These are phyloP conservation scores for Cerceris rybyensis DNA, from an alignment of 2,888 invertebrate genomes.

Conservation along the genomic window DNA sequence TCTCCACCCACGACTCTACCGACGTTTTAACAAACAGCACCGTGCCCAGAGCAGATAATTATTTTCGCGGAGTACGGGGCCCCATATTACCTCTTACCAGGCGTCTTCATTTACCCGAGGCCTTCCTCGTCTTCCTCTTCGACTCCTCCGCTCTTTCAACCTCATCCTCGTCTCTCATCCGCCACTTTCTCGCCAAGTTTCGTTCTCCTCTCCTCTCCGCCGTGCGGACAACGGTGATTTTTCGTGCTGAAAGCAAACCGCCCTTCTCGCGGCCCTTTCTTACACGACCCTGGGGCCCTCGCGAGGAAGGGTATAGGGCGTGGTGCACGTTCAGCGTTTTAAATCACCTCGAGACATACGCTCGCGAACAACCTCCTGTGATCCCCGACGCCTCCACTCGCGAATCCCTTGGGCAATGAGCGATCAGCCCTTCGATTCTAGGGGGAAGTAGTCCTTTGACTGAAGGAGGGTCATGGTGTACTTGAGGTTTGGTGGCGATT, in stretches of 20 bases:
- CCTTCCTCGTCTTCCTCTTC: slow-evolving; percentile 48
- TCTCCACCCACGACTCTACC: slow-evolving; percentile 69
- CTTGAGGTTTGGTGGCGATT: too few species aligned
- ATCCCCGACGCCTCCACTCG: slow-evolving; percentile 49
- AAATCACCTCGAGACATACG: slow-evolving; percentile 75
- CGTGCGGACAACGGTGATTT: slow-evolving; percentile 46
- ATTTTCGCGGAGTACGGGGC: slow-evolving; percentile 74
- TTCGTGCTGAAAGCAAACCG: slow-evolving; percentile 62
- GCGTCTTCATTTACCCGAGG: slow-evolving; percentile 78
- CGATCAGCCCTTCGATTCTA: slow-evolving; percentile 17
- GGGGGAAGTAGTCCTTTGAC: not conserved
- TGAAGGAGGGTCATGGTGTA: too few species aligned
- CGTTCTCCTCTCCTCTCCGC: slow-evolving; percentile 7
- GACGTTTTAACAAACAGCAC: slow-evolving; percentile 79
- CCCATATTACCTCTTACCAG: slow-evolving; percentile 74
- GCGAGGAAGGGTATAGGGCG: slow-evolving; percentile 68
- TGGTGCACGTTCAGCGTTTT: slow-evolving; percentile 77
- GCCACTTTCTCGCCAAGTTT: slow-evolving; percentile 5
- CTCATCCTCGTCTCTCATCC: not conserved
- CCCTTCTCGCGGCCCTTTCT: slow-evolving; percentile 49
- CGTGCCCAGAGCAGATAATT: slow-evolving; percentile 79
- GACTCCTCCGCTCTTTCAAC: slow-evolving; percentile 2
- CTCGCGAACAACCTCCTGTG: slow-evolving; percentile 34
- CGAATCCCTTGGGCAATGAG: slow-evolving; percentile 21
- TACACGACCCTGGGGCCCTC: slow-evolving; percentile 54